Conservation (phyloP, 2,113 vertebrate species). For the Emydocephalus ijimae region DNA sequence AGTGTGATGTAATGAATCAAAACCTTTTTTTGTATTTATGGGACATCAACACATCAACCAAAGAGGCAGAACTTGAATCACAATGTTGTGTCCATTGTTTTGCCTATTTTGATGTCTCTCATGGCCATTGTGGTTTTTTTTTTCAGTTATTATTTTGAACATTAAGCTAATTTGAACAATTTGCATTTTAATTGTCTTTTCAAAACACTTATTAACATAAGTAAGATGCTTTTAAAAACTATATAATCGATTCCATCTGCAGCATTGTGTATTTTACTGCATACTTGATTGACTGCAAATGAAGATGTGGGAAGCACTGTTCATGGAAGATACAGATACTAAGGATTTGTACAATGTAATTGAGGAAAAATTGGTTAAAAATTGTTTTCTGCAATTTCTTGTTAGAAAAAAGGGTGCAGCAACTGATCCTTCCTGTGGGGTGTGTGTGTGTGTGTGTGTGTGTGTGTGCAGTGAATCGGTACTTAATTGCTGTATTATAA, state of each 20-base stretch:
- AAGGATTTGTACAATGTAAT: not conserved
- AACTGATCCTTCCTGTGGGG: not conserved
- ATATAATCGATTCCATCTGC: not conserved
- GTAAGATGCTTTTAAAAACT: not conserved
- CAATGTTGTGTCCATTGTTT: not conserved
- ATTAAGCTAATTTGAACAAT: not conserved
- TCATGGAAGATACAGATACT: not conserved
- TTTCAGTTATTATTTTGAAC: not conserved
- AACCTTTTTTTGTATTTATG: not conserved
- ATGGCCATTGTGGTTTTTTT: not conserved
- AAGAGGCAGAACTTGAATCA: not conserved
- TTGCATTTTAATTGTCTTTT: not conserved
- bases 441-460: no score
- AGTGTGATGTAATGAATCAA: not conserved
- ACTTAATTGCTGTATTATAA: no score
- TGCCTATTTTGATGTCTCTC: not conserved
- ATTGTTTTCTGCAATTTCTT: not conserved
- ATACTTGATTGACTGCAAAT: not conserved
- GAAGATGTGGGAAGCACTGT: not conserved
- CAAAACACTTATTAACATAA: not conserved
- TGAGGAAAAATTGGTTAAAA: not conserved
- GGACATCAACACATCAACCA: not conserved
- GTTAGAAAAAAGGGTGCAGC: not conserved
- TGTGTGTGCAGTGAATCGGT: not conserved
- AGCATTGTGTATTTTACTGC: not conserved